These are phyloP conservation scores for Hypomecis atomaria DNA, from an alignment of 2,888 invertebrate genomes.

Conservation along the genomic window DNA sequence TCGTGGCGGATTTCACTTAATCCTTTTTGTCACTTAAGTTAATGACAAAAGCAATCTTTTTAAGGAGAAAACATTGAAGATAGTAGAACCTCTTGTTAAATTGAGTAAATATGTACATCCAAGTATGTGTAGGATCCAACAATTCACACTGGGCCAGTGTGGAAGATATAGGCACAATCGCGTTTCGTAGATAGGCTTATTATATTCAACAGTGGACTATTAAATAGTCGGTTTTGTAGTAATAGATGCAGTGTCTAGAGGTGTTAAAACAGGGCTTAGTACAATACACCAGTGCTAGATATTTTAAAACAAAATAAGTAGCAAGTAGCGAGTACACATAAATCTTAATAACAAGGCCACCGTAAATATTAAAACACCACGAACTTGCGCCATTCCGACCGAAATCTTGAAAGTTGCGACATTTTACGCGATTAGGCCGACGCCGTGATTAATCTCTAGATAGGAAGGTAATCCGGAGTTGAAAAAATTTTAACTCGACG, in stretches of 20 bases:
- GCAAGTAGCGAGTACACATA: slow-evolving; percentile 14
- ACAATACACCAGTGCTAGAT: background rate
- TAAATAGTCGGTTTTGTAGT: no score
- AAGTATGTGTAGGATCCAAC: no score
- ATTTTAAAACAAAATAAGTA: slow-evolving; percentile 7
- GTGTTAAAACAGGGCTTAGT: no score
- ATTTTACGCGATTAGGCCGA: slow-evolving; percentile 48
- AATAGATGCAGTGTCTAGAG: no score
- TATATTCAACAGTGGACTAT: no score
- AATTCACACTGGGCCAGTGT: no score
- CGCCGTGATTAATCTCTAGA: slow-evolving; percentile 53
- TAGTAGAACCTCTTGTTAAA: no score
- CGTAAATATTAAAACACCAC: slow-evolving; percentile 35
- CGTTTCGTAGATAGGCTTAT: no score
- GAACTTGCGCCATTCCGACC: slow-evolving; percentile 33
- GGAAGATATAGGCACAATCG: no score
- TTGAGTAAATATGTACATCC: no score
- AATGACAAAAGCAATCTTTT: no score
- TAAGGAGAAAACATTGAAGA: no score
- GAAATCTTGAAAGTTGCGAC: slow-evolving; percentile 45
- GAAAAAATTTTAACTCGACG: slow-evolving; percentile 65
- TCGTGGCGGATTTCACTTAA: slow-evolving; percentile 48
- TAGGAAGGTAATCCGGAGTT: slow-evolving; percentile 54
- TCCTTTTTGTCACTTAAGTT: background rate
- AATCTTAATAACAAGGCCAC: slow-evolving; percentile 35